Evolutionary conservation across 2,797 vertebrate genomes (phyloP).

Genomic region (Glyptemys insculpta): DNA sequence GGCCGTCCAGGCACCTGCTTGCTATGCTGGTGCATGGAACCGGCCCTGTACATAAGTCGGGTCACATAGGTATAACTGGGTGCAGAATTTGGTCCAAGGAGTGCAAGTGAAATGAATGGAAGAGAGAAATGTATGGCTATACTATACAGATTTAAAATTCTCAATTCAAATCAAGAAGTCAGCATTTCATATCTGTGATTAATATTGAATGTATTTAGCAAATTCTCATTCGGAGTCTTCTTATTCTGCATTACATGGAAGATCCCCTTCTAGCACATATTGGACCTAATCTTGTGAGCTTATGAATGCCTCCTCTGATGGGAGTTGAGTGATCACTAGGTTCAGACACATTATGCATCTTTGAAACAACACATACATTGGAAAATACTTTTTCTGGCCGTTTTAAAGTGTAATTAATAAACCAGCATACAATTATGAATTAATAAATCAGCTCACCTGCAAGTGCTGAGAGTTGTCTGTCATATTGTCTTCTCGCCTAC

Average conservation of each 20-base stretch:
- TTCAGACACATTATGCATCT: neutral
- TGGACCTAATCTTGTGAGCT: neutral
- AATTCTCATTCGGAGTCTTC: neutral
- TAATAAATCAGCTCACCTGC: constrained; percentile 84
- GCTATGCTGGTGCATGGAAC: too few species aligned
- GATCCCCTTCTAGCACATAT: neutral
- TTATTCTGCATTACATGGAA: neutral
- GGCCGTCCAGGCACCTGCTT: too few species aligned
- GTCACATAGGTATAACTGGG: neutral
- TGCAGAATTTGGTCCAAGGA: neutral
- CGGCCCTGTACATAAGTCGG: neutral
- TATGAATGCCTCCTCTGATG: neutral
- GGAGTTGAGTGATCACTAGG: neutral
- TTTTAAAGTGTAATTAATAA: neutral
- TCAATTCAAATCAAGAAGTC: neutral
- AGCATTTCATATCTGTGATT: neutral
- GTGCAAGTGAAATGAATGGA: neutral
- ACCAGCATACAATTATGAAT: neutral
- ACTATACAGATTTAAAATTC: neutral
- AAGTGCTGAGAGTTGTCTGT: constrained; percentile 91
- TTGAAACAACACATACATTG: neutral
- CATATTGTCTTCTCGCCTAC: constrained; percentile 90
- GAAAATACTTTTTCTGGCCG: neutral
- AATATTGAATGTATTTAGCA: neutral
- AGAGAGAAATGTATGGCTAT: neutral